Conservation (phyloP, 2,888 invertebrate genomes). For the Tridacna crocea region DNA sequence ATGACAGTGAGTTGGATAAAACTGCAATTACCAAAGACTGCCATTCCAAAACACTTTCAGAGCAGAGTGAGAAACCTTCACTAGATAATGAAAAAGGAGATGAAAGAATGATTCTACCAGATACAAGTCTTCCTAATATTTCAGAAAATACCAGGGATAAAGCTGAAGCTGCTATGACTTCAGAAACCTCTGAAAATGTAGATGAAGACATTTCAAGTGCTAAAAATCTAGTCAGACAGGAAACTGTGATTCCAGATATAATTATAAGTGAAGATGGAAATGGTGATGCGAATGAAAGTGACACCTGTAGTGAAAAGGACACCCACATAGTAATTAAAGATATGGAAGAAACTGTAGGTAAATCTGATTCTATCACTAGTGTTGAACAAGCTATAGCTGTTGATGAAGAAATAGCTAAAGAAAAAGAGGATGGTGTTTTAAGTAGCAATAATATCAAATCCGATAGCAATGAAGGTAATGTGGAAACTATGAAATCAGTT, state of each 20-base stretch:
- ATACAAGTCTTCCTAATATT: neutral
- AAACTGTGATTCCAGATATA: constrained; percentile 51
- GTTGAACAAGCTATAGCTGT: neutral
- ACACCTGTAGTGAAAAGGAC: neutral
- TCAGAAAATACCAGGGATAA: constrained; percentile 7
- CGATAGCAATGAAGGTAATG: neutral
- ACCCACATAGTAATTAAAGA: neutral
- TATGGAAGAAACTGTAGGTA: neutral
- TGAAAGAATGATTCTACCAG: neutral
- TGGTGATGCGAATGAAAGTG: neutral
- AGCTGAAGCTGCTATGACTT: constrained; percentile 1
- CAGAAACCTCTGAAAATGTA: neutral
- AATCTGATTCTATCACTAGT: neutral
- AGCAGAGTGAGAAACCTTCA: neutral
- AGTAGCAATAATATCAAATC: neutral
- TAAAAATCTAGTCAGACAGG: constrained; percentile 31
- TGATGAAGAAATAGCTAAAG: neutral
- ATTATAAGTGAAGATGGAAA: constrained; percentile 39
- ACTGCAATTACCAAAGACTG: neutral
- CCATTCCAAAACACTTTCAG: neutral
- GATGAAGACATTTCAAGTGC: constrained; percentile 13
- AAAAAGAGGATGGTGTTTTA: neutral
- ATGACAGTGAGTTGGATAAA: constrained; percentile 1
- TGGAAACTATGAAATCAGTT: neutral
- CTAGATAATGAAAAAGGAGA: neutral